Evolutionary conservation across 2,113 vertebrate species (phyloP).

Genomic region (Ibidorhyncha struthersii): DNA sequence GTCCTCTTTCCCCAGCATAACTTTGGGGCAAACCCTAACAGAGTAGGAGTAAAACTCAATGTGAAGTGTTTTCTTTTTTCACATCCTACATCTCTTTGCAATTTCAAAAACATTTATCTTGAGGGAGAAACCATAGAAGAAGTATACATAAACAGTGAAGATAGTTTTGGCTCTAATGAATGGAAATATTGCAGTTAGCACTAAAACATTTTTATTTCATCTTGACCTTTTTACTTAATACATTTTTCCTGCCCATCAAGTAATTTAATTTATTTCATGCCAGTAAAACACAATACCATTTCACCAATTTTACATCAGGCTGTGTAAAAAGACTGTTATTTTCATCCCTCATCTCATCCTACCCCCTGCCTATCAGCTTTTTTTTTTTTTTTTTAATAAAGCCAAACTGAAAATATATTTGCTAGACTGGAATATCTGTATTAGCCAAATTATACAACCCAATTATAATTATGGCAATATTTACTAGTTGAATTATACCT

Average conservation of each 20-base stretch:
- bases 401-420: neutral
- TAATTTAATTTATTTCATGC: neutral
- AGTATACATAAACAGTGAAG: neutral
- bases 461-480: neutral
- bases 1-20: neutral
- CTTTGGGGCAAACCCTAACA: neutral
- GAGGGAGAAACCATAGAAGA: neutral
- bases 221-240: neutral
- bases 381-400: neutral
- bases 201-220: neutral
- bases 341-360: neutral
- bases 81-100: neutral
- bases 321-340: neutral
- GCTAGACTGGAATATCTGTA: neutral
- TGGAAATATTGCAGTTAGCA: neutral
- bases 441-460: neutral
- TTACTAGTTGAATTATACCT: neutral
- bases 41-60: neutral
- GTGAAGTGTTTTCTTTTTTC: neutral
- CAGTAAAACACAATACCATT: neutral
- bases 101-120: neutral
- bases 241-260: neutral
- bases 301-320: neutral
- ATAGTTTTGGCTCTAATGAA: neutral
- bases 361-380: fast-evolving